These are phyloP conservation scores for Hemaris fuciformis DNA, from an alignment of 2,888 invertebrate species.

Conservation along the genomic window DNA sequence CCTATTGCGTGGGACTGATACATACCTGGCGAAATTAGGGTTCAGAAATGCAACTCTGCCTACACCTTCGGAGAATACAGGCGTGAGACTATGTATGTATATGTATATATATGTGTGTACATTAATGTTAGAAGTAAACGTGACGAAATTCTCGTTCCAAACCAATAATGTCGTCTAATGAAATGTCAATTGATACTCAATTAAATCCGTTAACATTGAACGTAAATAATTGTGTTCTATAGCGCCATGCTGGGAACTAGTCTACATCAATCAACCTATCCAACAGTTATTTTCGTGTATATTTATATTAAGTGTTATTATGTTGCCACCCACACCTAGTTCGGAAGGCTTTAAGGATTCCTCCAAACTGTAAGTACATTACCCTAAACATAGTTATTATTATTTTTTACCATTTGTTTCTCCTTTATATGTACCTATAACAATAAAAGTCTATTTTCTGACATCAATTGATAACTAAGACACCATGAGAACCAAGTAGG, in stretches of 20 bases:
- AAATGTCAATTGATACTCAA: not conserved
- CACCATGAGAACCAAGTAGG: too few species aligned
- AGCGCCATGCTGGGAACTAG: not conserved
- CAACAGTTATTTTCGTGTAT: not conserved
- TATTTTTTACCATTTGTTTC: too few species aligned
- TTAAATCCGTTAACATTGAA: not conserved
- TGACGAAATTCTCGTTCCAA: not conserved
- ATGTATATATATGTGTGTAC: not conserved
- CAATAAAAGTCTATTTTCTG: too few species aligned
- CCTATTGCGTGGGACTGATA: too few species aligned
- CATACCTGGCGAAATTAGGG: too few species aligned
- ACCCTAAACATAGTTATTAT: too few species aligned
- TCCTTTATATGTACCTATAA: too few species aligned
- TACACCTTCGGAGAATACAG: too few species aligned
- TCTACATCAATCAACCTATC: not conserved
- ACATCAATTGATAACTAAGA: too few species aligned
- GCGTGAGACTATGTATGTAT: too few species aligned
- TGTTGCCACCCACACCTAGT: not conserved
- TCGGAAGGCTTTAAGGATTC: not conserved
- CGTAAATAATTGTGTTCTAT: not conserved
- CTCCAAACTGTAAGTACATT: too few species aligned
- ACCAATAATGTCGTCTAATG: not conserved
- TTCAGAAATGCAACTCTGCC: too few species aligned
- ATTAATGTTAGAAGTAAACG: not conserved
- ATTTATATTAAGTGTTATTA: not conserved